Conservation (phyloP, 2,113 vertebrate species). For the Sakesphorus luctuosus region DNA sequence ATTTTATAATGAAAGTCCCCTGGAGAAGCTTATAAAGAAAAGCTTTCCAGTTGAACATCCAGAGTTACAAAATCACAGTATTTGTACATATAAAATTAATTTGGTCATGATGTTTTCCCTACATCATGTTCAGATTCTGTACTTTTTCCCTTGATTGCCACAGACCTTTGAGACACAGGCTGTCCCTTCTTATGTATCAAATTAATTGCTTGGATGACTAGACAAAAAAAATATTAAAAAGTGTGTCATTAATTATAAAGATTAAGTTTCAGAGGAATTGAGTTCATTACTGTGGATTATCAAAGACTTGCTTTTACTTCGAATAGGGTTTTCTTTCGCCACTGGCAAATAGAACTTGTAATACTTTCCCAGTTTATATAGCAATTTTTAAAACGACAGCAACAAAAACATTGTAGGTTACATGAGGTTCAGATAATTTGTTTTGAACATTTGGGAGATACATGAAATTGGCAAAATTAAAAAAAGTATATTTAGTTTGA, state of each 20-base stretch:
- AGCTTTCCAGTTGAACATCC: not conserved
- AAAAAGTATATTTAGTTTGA: not conserved
- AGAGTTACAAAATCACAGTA: not conserved
- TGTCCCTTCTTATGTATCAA: not conserved
- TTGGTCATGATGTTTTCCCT: not conserved
- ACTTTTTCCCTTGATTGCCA: not conserved
- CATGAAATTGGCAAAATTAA: not conserved
- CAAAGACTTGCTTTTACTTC: not conserved
- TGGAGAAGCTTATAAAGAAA: not conserved
- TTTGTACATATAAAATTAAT: not conserved
- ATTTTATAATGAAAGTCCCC: not conserved
- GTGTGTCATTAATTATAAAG: not conserved
- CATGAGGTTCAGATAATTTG: not conserved
- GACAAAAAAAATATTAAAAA: not conserved
- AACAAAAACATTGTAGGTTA: not conserved
- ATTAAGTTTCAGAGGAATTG: not conserved
- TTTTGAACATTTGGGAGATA: not conserved
- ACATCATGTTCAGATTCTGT: not conserved
- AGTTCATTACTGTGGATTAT: not conserved
- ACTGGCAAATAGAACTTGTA: not conserved
- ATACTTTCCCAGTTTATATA: not conserved
- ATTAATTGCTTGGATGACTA: conserved; percentile 19
- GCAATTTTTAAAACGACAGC: not conserved
- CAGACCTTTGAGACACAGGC: not conserved
- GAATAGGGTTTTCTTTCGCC: not conserved